Percentiles rank a stretch among this genome's conserved stretches.
phyloP scores from a whole-genome alignment of 1,140 invertebrate species.

The Calliopsis andreniformis region DNA sequence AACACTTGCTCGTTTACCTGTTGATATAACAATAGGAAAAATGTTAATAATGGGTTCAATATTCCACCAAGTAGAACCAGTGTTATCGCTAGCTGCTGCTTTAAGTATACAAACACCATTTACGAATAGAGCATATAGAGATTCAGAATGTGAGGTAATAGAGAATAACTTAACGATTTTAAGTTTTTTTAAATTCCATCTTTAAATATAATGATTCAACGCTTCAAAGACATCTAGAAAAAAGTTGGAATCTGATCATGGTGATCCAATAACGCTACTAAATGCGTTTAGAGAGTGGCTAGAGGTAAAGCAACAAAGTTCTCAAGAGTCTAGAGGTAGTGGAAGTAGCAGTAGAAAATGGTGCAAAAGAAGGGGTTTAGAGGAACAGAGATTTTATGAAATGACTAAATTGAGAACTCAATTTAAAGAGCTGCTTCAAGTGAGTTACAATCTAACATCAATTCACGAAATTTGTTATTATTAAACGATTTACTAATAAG shows the following conservation, averaged over 20 bases:
- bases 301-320: constrained; percentile 85
- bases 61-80: constrained; percentile 95
- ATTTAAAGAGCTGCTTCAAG: constrained; percentile 92
- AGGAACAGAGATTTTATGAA: constrained; percentile 98
- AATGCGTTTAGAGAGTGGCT: constrained; percentile 96
- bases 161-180: constrained; percentile 7
- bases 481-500: not conserved
- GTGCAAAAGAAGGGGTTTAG: constrained; percentile 93
- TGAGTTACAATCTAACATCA: constrained; percentile 67
- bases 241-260: constrained; percentile 94
- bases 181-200: constrained; percentile 30
- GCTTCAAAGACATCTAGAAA: constrained; percentile 87
- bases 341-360: constrained; percentile 86
- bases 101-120: constrained; percentile 97
- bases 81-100: constrained; percentile 94
- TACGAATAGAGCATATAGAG: constrained; percentile 92
- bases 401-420: constrained; percentile 95
- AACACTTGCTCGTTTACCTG: constrained; percentile 93
- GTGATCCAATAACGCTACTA: constrained; percentile 96
- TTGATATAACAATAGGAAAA: constrained; percentile 97
- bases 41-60: constrained; percentile 96
- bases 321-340: constrained; percentile 69
- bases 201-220: constrained; percentile 21
- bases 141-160: constrained; percentile 89
- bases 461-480: not conserved